Percentiles rank a stretch among this genome's conserved stretches.
Conservation (phyloP, 2,888 invertebrate genomes). For the Mayetiola destructor region DNA sequence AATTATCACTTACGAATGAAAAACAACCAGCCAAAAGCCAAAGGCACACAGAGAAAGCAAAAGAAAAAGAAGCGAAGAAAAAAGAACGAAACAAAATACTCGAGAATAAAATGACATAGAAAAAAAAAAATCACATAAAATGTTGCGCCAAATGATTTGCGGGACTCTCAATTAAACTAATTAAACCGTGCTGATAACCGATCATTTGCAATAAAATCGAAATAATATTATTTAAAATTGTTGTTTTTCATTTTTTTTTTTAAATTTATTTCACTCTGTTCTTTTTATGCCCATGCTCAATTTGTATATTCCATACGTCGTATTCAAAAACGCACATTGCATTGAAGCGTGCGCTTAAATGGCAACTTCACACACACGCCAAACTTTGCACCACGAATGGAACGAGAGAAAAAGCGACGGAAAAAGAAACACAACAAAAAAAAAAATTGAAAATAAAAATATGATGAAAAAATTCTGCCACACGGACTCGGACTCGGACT, state of each 20-base stretch:
- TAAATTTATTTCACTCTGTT: neutral
- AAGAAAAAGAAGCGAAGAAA: neutral
- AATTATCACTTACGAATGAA: slow-evolving; percentile 4
- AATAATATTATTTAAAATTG: slow-evolving; percentile 10
- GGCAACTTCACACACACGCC: too few species aligned
- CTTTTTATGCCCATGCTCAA: too few species aligned
- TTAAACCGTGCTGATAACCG: slow-evolving; percentile 12
- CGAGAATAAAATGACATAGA: neutral
- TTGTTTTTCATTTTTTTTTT: neutral
- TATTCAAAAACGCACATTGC: too few species aligned
- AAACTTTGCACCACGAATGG: too few species aligned
- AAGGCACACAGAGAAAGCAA: neutral
- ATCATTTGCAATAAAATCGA: slow-evolving; percentile 8
- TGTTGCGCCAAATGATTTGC: slow-evolving; percentile 3
- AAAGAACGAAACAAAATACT: neutral
- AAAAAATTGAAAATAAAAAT: too few species aligned
- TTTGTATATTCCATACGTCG: too few species aligned
- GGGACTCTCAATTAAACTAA: slow-evolving; percentile 9
- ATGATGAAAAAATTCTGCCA: too few species aligned
- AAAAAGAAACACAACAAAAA: too few species aligned
- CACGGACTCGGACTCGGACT: too few species aligned
- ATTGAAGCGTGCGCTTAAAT: too few species aligned
- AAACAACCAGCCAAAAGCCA: too few species aligned
- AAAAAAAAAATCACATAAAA: neutral
- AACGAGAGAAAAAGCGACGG: too few species aligned